These are phyloP conservation scores for Pipistrellus pygmaeus DNA, from an alignment of 2,797 vertebrate species.

Conservation along the genomic window DNA sequence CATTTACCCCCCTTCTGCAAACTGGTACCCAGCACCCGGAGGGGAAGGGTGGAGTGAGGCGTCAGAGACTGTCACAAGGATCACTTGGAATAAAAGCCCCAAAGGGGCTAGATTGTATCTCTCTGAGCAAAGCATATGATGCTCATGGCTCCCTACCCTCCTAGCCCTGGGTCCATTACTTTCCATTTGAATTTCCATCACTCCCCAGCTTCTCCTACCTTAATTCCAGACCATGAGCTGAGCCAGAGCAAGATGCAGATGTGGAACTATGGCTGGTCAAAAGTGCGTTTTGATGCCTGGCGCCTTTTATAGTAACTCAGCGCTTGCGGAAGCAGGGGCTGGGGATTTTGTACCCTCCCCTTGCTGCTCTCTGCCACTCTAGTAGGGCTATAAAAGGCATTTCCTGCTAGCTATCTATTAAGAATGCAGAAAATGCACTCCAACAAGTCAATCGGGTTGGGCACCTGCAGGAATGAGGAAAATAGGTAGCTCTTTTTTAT, in stretches of 20 bases:
- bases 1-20: not conserved
- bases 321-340: conserved; percentile 51
- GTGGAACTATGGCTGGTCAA: fast-evolving
- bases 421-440: conserved; percentile 91
- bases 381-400: conserved; percentile 84
- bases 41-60: not conserved
- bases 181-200: conserved; percentile 7
- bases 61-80: not conserved
- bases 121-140: not conserved
- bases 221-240: conserved; percentile 45
- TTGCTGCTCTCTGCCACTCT: conserved; percentile 84
- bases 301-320: not conserved
- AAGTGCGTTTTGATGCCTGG: not conserved
- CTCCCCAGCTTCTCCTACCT: conserved; percentile 82
- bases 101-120: not conserved
- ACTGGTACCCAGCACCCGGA: not conserved
- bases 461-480: conserved; percentile 90
- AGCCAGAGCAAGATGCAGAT: not conserved
- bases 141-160: not conserved
- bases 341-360: conserved; percentile 75
- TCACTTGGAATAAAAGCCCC: conserved; percentile 2
- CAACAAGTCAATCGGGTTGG: conserved; percentile 89
- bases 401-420: conserved; percentile 88
- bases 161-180: not conserved
- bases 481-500: conserved; percentile 75